Evolutionary conservation across 2,888 invertebrate genomes (phyloP).

Genomic region (Calameuta filiformis): DNA sequence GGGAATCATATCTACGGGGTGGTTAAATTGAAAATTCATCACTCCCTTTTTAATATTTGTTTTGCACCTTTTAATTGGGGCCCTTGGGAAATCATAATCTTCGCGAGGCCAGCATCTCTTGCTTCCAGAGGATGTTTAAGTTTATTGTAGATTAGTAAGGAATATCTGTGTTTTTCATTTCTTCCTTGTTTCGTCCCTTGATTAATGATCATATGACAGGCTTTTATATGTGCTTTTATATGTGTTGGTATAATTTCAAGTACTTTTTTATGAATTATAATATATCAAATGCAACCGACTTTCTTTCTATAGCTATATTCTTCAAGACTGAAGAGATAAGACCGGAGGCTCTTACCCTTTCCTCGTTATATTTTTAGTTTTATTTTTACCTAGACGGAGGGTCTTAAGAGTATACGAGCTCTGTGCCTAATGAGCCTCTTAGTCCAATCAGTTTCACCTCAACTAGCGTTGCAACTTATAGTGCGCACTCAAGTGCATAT

Average conservation of each 20-base stretch:
- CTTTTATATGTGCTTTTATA: not conserved
- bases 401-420: slow-evolving; percentile 11
- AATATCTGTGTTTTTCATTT: not conserved
- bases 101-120: not conserved
- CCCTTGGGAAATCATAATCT: not conserved
- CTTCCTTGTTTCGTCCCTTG: not conserved
- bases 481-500: slow-evolving; percentile 17
- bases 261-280: not conserved
- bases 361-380: not conserved
- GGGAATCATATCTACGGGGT: not conserved
- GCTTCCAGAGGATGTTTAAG: not conserved
- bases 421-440: slow-evolving; percentile 40
- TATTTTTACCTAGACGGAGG: not conserved
- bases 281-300: not conserved
- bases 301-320: not conserved
- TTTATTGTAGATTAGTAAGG: not conserved
- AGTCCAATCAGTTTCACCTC: slow-evolving; percentile 20
- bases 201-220: not conserved
- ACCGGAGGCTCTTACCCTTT: not conserved
- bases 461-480: slow-evolving; percentile 8
- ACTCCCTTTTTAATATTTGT: not conserved
- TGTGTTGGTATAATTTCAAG: not conserved
- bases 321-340: not conserved
- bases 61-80: not conserved
- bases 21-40: not conserved